Evolutionary conservation across 2,888 invertebrate species (phyloP), one percentile per base, ranked within the genome.

Genomic region (Syrista parreyssii): DNA sequence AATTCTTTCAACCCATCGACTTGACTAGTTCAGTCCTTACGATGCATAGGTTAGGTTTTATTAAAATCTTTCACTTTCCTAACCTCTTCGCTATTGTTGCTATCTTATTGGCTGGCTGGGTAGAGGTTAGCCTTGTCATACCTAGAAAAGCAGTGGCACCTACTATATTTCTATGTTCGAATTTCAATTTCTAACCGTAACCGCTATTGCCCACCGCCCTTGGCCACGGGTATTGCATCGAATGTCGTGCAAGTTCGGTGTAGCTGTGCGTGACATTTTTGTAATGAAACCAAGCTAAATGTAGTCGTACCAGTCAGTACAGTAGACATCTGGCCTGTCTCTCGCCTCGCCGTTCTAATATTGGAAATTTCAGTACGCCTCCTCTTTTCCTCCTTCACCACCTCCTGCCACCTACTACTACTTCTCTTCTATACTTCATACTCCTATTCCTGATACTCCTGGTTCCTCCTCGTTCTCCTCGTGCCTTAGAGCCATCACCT

Each of bases 181-280:
- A 55, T 55, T 55, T 55, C 55, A 55, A 55, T 55, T 55, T 55
- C 55, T 55, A 23, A 9, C 55, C 23, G 11, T 76, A 69, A 55
- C 75, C 40, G 73, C 77, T 78, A 75, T 81, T 79, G 40, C 81
- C 79, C 81, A 82, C 81, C 80, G 79, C 85, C 83, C 83, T 23
- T 55, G 55, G 55, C 55, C 55, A 55, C 55, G 55, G 23, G 55
- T 55, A 55, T 55, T 55, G 55, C 55, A 55, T 55, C 55, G 55
- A 55, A 55, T 55, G 55, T 55, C 55, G 55, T 55, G 55, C 55
- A 55, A 55, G 55, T 55, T 55, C 55, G 55, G 55, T 55, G 55
- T 55, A 55, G 83, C 88, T 90, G 91, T 87, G 89, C 89, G 89
- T 89, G 91, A 91, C 90, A 90, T 90, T 91, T 91, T 91, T 90